Percentiles rank a stretch among this genome's conserved stretches.
Conservation (phyloP, 2,888 invertebrate species). For the Oscheius onirici region DNA sequence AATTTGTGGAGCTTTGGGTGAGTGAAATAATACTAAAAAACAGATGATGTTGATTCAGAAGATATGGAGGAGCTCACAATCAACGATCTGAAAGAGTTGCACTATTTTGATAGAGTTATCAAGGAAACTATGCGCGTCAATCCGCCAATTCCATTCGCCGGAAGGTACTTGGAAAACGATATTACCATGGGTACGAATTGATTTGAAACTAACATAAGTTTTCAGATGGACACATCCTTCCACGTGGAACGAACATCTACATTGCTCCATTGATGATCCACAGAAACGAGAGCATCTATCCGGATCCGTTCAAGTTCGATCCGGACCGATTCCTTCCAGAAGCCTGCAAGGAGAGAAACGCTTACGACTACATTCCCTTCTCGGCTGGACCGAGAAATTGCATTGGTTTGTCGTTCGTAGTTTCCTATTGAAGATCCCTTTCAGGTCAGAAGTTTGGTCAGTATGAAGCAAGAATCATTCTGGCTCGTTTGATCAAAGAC, state of each 20-base stretch:
- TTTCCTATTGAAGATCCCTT: background rate
- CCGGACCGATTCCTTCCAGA: slow-evolving; percentile 73
- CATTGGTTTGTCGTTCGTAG: slow-evolving; percentile 46
- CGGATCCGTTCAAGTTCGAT: slow-evolving; percentile 72
- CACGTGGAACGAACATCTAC: background rate
- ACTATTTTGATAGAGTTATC: slow-evolving; percentile 67
- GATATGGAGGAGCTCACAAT: slow-evolving; percentile 65
- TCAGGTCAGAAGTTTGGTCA: slow-evolving; percentile 17
- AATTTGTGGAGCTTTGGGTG: slow-evolving; percentile 30
- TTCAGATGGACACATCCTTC: slow-evolving; percentile 6
- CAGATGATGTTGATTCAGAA: slow-evolving; percentile 25
- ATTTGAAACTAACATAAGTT: background rate
- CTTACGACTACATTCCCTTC: slow-evolving; percentile 68
- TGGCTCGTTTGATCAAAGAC: slow-evolving; percentile 7
- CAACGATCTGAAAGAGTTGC: slow-evolving; percentile 64
- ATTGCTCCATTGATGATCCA: slow-evolving; percentile 22
- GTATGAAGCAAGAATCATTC: slow-evolving; percentile 13
- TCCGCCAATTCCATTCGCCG: slow-evolving; percentile 52
- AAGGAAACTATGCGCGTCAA: slow-evolving; percentile 62
- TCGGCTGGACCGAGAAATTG: slow-evolving; percentile 68
- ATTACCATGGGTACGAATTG: slow-evolving; percentile 40
- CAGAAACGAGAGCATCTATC: slow-evolving; percentile 16
- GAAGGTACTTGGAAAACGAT: slow-evolving; percentile 46
- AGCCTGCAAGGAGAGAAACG: slow-evolving; percentile 60
- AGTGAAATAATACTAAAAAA: background rate